phyloP scores from a whole-genome alignment of 2,797 vertebrate species.

The Chelon labrosus region DNA sequence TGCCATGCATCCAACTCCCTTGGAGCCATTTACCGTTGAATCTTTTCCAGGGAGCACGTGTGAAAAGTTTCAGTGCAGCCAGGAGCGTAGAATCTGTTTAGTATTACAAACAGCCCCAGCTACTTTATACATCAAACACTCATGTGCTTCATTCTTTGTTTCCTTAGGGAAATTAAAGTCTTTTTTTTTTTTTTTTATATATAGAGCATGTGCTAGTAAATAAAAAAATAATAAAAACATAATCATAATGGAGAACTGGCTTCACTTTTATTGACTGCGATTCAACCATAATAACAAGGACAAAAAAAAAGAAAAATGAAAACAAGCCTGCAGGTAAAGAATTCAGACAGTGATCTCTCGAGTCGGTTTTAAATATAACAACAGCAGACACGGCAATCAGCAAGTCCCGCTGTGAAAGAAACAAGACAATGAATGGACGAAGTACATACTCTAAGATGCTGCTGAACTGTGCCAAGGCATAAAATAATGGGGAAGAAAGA shows the following conservation, averaged over 20 bases:
- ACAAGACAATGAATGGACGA: constrained; percentile 43
- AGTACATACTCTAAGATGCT: constrained; percentile 35
- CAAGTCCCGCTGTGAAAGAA: constrained; percentile 29
- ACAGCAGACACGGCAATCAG: constrained; percentile 44
- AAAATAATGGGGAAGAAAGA: constrained; percentile 36
- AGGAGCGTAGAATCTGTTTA: constrained; percentile 36
- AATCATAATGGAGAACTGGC: constrained; percentile 33
- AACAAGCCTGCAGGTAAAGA: constrained; percentile 48
- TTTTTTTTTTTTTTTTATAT: constrained; percentile 14
- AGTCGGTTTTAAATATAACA: constrained; percentile 50
- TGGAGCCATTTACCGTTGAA: constrained; percentile 22
- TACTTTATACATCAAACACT: constrained; percentile 33
- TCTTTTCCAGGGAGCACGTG: constrained; percentile 29
- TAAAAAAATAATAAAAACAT: constrained; percentile 27
- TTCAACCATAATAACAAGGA: constrained; percentile 10
- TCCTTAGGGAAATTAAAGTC: constrained; percentile 36
- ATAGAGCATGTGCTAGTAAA: constrained; percentile 24
- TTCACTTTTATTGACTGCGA: constrained; percentile 39
- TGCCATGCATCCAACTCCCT: constrained; percentile 39
- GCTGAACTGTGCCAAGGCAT: constrained; percentile 50
- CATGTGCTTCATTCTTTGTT: constrained; percentile 20
- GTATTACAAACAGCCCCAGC: constrained; percentile 19
- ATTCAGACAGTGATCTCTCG: constrained; percentile 39
- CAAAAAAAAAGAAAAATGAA: constrained; percentile 33
- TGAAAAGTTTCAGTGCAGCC: constrained; percentile 25